Evolutionary conservation across 53 echinoderm and acorn worm species (phyloP).

Genomic region (Stichopus horrens): DNA sequence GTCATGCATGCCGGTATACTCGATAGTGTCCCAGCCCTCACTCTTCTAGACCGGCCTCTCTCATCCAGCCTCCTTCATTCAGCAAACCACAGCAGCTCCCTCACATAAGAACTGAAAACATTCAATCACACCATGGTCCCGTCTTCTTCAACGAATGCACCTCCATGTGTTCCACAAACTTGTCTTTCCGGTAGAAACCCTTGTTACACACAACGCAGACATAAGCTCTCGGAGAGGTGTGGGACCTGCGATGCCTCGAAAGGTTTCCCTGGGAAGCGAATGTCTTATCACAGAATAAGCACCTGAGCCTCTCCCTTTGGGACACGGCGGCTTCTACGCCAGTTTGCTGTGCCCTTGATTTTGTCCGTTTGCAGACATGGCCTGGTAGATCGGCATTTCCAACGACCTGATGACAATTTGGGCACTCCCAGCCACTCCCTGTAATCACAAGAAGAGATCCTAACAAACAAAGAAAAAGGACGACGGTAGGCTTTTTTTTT

Average conservation of each 20-base stretch:
- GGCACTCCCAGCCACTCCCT: background rate
- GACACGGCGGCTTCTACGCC: background rate
- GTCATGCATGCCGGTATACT: too few relatives aligned
- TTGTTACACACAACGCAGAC: conserved; percentile 16
- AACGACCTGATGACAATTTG: background rate
- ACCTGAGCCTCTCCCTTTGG: background rate
- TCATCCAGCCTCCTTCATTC: too few relatives aligned
- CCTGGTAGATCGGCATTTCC: conserved; percentile 5
- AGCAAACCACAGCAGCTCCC: too few relatives aligned
- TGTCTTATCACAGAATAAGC: conserved; percentile 7
- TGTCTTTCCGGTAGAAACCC: conserved; percentile 8
- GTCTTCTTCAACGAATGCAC: background rate
- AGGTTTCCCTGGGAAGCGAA: background rate
- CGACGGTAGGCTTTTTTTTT: background rate
- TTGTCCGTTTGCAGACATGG: background rate
- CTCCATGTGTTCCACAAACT: background rate
- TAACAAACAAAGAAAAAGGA: conserved; percentile 2
- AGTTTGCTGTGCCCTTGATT: background rate
- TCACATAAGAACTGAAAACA: too few relatives aligned
- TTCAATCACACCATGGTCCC: too few relatives aligned
- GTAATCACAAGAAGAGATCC: background rate
- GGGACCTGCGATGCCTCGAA: background rate
- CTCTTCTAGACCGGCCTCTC: too few relatives aligned
- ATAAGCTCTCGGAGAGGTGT: background rate
- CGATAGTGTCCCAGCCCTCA: too few relatives aligned